These are phyloP conservation scores for Syritta pipiens DNA, from an alignment of 2,888 invertebrate genomes.

Conservation along the genomic window DNA sequence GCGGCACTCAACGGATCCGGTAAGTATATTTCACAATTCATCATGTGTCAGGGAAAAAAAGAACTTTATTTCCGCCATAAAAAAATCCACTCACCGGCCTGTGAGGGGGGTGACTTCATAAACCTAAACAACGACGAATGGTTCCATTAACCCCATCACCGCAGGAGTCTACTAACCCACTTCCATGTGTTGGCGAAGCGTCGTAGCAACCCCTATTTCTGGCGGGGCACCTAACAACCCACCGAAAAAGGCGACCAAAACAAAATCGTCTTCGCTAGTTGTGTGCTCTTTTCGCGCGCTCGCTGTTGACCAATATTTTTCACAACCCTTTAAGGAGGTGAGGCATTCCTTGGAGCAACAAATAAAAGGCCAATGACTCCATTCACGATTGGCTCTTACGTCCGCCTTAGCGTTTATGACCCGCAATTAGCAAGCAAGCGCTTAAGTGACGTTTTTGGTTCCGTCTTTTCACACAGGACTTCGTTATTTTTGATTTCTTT, in stretches of 20 bases:
- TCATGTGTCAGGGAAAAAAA: neutral
- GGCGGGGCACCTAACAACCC: conserved; percentile 4
- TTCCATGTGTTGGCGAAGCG: no score
- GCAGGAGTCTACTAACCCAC: conserved; percentile 43
- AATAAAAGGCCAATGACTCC: conserved; percentile 44
- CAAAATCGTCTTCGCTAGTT: neutral
- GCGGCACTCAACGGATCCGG: conserved; percentile 88
- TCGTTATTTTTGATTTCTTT: conserved; percentile 1
- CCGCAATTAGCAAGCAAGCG: conserved; percentile 18
- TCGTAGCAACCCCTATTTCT: neutral
- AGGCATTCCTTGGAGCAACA: conserved; percentile 25
- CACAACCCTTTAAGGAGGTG: no score
- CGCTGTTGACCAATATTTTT: conserved; percentile 28
- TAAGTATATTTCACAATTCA: conserved; percentile 77
- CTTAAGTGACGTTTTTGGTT: no score
- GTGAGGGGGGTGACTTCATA: conserved; percentile 25
- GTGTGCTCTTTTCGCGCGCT: conserved; percentile 1
- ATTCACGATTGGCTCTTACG: neutral
- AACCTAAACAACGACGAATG: conserved; percentile 21
- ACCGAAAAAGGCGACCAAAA: conserved; percentile 15
- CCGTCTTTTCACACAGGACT: neutral
- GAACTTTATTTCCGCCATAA: neutral
- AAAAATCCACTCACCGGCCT: neutral
- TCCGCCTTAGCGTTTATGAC: conserved; percentile 2
- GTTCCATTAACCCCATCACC: conserved; percentile 42